Evolutionary conservation across 2,888 invertebrate genomes (phyloP), one percentile per base, ranked within the genome.

Genomic region (Trichogramma evanescens): DNA sequence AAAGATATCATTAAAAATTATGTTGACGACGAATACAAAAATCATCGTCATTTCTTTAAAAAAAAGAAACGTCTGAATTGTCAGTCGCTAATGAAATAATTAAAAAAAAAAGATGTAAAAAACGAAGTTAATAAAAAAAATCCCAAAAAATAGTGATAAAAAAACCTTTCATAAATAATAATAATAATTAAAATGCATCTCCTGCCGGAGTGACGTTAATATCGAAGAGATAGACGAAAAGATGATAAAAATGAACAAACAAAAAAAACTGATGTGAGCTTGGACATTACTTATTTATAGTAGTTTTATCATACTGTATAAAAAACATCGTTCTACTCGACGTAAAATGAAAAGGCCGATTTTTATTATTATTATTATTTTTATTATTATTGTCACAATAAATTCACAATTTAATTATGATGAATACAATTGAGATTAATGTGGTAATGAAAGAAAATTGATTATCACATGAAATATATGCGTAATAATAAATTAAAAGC

Each of bases 11-110:
- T 48, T 48, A 26, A 26, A 26, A 26, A 26, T 26, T 26, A 26
- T 26, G n/a, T 9, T 9, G 8, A 45, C 2, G 8, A 45, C 8
- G n/a, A 45, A 45, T 9, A 45, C 8, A 45, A 45, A 45, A 45
- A 45, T n/a, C 39, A 26, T 39, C 50, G 5, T n/a, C 50, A 5
- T 9, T 26, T 52, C 40, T 8, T 8, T 10, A 51, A 56, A 57
- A 62, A 63, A 48, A 45, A 58, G 58, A 63, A 58, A 60, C 57
- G 58, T 60, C 52, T 58, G 58, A 63, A 58, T 42, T 58, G 50
- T 63, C 55, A 58, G 39, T 52, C 49, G 44, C 43, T 59, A 54
- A 54, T 7, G 26, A 26, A 26, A 26, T 26, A 26, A 26, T 26
- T 26, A 26, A 26, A 26, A 26, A 26, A 26, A 26, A 26, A 26